A percentile compares a stretch with the other conserved stretches of the same genome.
Conservation (phyloP, 2,797 vertebrate species). For the Oreortyx pictus region DNA sequence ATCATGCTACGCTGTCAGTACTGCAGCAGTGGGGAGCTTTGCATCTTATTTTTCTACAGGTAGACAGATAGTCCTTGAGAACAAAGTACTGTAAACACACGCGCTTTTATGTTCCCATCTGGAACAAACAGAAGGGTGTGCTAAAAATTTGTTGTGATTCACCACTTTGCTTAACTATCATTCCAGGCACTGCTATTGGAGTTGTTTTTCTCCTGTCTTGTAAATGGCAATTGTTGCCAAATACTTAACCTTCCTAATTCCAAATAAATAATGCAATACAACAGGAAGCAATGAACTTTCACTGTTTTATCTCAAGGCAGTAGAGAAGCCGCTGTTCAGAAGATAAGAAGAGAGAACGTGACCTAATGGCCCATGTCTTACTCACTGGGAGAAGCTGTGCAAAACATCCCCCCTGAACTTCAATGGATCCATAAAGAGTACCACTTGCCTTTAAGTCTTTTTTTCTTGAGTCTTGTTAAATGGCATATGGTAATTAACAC, state of each 20-base stretch:
- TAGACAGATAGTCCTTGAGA: not conserved
- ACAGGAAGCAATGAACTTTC: conserved; percentile 61
- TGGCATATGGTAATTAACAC: fast-evolving
- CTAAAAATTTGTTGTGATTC: conserved; percentile 14
- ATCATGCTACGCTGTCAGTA: not conserved
- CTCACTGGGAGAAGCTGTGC: fast-evolving
- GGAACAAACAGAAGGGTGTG: not conserved
- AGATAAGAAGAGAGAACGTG: not conserved
- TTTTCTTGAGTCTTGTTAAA: not conserved
- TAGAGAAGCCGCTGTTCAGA: conserved; percentile 39
- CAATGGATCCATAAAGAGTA: not conserved
- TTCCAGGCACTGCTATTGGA: conserved; percentile 1
- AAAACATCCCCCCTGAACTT: not conserved
- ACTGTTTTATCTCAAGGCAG: not conserved
- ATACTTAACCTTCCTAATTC: conserved; percentile 66
- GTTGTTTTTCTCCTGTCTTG: conserved; percentile 9
- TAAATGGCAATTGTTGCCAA: conserved; percentile 66
- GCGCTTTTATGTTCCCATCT: not conserved
- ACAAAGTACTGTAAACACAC: not conserved
- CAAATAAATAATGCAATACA: conserved; percentile 57
- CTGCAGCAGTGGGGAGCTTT: not conserved
- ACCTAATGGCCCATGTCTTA: not conserved
- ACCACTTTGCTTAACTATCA: not conserved
- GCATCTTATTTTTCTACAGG: not conserved
- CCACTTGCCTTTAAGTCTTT: not conserved